Percentiles rank a stretch among this genome's conserved stretches.
These are phyloP conservation scores for Latrodectus geometricus DNA, from an alignment of 1,140 invertebrate species.

Conservation along the genomic window DNA sequence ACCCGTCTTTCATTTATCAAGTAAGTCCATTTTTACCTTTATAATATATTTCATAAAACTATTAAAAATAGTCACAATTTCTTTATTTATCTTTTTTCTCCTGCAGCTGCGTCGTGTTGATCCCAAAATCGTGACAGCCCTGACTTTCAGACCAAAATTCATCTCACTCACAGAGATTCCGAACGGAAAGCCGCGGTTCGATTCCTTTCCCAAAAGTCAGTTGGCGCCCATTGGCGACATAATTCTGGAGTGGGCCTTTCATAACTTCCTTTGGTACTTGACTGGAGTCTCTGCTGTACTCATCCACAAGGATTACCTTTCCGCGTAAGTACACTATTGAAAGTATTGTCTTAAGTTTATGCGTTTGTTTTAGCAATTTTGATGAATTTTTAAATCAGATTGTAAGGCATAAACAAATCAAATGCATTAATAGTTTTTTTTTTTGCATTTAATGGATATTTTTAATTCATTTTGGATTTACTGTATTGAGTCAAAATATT, in stretches of 20 bases:
- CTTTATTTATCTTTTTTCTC: neutral
- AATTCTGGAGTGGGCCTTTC: slow-evolving; percentile 73
- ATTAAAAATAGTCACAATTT: neutral
- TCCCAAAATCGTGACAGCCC: slow-evolving; percentile 73
- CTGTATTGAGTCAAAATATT: too few relatives aligned
- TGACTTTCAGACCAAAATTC: slow-evolving; percentile 67
- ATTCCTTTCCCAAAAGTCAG: slow-evolving; percentile 70
- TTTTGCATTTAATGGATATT: too few relatives aligned
- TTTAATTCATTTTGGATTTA: too few relatives aligned
- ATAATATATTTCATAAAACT: neutral
- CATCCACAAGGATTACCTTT: slow-evolving; percentile 78
- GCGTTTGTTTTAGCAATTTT: neutral
- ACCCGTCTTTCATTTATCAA: slow-evolving; percentile 70
- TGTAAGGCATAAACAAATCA: too few relatives aligned
- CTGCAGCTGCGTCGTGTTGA: slow-evolving; percentile 75
- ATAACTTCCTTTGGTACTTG: slow-evolving; percentile 72
- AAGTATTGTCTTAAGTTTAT: neutral
- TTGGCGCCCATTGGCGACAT: slow-evolving; percentile 71
- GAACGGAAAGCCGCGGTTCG: slow-evolving; percentile 66
- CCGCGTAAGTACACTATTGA: slow-evolving; percentile 69
- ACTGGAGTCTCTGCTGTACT: slow-evolving; percentile 76
- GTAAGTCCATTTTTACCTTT: slow-evolving; percentile 18
- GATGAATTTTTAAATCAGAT: too few relatives aligned
- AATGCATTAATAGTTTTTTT: too few relatives aligned
- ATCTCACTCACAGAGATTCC: slow-evolving; percentile 65